A percentile compares a stretch with the other conserved stretches of the same genome.
phyloP scores from a whole-genome alignment of 64 coral and sea anemone species.

The Dendrophyllia cribrosa region DNA sequence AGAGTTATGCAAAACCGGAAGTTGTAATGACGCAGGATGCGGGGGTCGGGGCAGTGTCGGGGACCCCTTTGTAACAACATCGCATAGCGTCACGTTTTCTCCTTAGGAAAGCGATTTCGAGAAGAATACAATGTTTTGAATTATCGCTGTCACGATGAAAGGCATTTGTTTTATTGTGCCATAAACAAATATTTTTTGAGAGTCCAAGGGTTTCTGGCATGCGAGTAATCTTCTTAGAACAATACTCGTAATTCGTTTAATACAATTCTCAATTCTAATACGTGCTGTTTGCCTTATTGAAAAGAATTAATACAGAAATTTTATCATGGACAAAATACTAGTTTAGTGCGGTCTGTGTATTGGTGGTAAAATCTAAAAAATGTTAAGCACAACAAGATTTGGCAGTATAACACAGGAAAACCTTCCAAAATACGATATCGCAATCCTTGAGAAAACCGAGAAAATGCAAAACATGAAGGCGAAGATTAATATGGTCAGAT shows the following conservation, averaged over 20 bases:
- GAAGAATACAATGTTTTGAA: no score
- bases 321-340: not conserved
- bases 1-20: constrained; percentile 32
- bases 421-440: not conserved
- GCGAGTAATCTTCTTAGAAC: not conserved
- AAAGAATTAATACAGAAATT: not conserved
- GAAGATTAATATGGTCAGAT: constrained; percentile 6
- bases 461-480: constrained; percentile 31
- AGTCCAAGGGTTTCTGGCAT: not conserved
- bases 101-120: not conserved
- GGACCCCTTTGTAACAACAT: not conserved
- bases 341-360: not conserved
- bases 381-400: not conserved
- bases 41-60: not conserved
- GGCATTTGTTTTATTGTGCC: not conserved
- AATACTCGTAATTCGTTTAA: not conserved
- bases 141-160: not conserved
- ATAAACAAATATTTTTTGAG: not conserved
- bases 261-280: not conserved
- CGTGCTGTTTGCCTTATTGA: constrained; percentile 16
- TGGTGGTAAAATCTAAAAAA: constrained; percentile 23
- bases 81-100: constrained; percentile 19
- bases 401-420: not conserved
- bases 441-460: not conserved
- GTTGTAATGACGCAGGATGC: not conserved